phyloP scores from a whole-genome alignment of 2,797 vertebrate genomes.

The Hydrocynus forskahlii region DNA sequence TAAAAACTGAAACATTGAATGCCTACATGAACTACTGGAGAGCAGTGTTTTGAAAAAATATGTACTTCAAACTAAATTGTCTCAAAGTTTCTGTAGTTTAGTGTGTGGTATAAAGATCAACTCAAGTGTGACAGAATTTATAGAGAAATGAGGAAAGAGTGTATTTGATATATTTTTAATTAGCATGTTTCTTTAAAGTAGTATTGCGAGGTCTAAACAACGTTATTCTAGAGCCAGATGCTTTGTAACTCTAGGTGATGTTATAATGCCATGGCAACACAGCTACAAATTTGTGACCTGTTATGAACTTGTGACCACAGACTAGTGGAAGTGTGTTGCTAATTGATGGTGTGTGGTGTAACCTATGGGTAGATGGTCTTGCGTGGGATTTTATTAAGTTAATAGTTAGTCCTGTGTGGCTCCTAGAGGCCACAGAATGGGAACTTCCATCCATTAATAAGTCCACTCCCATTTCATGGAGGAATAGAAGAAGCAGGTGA shows the following conservation, averaged over 20 bases:
- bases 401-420: not conserved
- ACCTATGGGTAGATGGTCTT: not conserved
- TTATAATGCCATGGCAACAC: not conserved
- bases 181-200: not conserved
- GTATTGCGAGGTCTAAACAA: not conserved
- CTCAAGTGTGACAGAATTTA: too few species aligned
- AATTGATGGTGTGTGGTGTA: not conserved
- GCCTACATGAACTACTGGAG: too few species aligned
- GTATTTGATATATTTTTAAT: not conserved
- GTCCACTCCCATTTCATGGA: not conserved
- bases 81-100: too few species aligned
- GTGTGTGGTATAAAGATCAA: too few species aligned
- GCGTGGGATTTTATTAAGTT: not conserved
- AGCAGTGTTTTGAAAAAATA: too few species aligned
- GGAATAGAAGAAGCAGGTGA: not conserved
- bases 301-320: not conserved
- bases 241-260: not conserved
- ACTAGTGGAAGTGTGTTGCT: not conserved
- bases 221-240: not conserved
- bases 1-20: too few species aligned
- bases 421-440: not conserved
- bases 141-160: not conserved
- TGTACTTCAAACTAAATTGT: too few species aligned
- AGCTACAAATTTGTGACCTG: not conserved
- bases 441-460: too few species aligned